Conservation (phyloP, 2,113 vertebrate species). For the Amphiprion percula region DNA sequence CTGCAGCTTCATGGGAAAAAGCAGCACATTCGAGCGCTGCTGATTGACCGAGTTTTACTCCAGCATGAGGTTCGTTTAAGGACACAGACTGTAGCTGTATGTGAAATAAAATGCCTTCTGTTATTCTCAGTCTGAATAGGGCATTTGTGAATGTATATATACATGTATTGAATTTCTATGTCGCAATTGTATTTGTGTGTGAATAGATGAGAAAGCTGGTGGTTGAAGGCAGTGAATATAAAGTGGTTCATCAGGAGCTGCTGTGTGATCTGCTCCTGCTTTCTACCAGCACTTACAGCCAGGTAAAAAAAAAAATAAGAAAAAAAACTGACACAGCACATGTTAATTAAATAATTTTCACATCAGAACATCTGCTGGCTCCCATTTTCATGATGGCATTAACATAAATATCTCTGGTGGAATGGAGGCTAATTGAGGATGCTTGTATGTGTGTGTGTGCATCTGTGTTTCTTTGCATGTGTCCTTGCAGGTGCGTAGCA, state of each 20-base stretch:
- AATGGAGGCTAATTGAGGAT: slow-evolving; percentile 17
- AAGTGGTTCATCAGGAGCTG: slow-evolving; percentile 92
- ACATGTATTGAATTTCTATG: neutral
- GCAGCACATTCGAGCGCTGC: slow-evolving; percentile 93
- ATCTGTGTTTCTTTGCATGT: slow-evolving; percentile 16
- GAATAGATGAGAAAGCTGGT: slow-evolving; percentile 93
- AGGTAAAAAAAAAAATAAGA: slow-evolving; percentile 78
- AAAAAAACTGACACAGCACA: neutral
- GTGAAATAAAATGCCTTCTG: too few species aligned
- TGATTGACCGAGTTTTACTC: slow-evolving; percentile 95
- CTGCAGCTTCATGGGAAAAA: slow-evolving; percentile 95
- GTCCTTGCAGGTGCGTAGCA: slow-evolving; percentile 90
- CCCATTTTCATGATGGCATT: slow-evolving; percentile 16
- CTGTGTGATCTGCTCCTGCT: slow-evolving; percentile 94
- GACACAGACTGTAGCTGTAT: neutral
- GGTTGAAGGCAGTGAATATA: slow-evolving; percentile 95
- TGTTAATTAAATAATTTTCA: neutral
- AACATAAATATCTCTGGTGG: slow-evolving; percentile 14
- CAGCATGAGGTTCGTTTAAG: slow-evolving; percentile 92
- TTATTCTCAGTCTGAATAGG: too few species aligned
- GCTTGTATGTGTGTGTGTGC: neutral
- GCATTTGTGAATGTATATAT: too few species aligned
- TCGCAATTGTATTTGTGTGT: slow-evolving; percentile 6
- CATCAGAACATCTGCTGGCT: slow-evolving; percentile 30
- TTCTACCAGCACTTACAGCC: slow-evolving; percentile 96